Evolutionary conservation across 2,113 vertebrate genomes (phyloP).

Genomic region (Lipotes vexillifer): DNA sequence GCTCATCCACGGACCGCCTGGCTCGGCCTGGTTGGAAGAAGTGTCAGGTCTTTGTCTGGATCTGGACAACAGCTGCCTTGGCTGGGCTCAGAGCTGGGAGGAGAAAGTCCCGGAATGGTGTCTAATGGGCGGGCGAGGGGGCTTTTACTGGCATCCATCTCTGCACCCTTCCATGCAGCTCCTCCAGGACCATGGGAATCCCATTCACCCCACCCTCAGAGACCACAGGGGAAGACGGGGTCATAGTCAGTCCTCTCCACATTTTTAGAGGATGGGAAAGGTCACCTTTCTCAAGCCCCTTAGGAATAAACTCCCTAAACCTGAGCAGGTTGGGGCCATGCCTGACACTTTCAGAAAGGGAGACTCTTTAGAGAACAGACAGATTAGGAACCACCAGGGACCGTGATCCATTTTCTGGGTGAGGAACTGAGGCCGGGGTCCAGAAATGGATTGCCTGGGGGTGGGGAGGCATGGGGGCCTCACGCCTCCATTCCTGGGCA

Average conservation of each 20-base stretch:
- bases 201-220: background rate
- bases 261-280: background rate
- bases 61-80: constrained; percentile 55
- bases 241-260: background rate
- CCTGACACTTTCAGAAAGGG: background rate
- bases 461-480: too few relatives aligned
- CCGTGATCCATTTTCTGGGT: background rate
- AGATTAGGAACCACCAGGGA: background rate
- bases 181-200: background rate
- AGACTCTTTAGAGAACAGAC: background rate
- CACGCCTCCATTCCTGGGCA: background rate
- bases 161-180: background rate
- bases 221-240: background rate
- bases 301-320: background rate
- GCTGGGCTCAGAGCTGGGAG: constrained; percentile 1
- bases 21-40: constrained; percentile 3
- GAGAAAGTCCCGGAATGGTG: background rate
- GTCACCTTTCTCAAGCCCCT: background rate
- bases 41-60: constrained; percentile 59
- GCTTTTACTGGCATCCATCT: background rate
- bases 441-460: background rate
- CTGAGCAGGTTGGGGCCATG: background rate
- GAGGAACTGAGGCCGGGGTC: background rate
- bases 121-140: background rate
- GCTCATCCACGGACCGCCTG: background rate